phyloP scores from a whole-genome alignment of 2,797 vertebrate species.

The Brotogeris chrysoptera region DNA sequence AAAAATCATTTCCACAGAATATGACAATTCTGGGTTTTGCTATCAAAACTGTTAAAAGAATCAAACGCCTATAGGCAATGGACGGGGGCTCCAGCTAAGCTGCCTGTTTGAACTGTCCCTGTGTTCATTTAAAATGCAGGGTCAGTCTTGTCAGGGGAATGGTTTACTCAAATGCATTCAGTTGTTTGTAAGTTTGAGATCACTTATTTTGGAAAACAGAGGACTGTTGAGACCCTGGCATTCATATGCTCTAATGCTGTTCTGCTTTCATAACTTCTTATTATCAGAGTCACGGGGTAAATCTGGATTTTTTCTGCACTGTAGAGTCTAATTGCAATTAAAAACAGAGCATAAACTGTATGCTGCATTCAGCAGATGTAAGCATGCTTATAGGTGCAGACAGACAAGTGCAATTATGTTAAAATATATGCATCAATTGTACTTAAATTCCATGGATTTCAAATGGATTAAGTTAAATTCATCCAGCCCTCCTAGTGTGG shows the following conservation, averaged over 20 bases:
- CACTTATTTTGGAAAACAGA: background rate
- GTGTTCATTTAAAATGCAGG: background rate
- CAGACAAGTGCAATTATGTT: background rate
- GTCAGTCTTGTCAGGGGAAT: background rate
- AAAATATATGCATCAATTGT: background rate
- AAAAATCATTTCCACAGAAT: background rate
- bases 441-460: background rate
- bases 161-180: background rate
- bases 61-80: background rate
- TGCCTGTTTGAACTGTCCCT: background rate
- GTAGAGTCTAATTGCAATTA: background rate
- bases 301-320: background rate
- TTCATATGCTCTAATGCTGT: background rate
- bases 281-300: background rate
- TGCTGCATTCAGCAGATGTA: background rate
- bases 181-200: background rate
- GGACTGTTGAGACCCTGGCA: background rate
- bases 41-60: background rate
- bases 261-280: background rate
- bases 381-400: background rate
- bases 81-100: background rate
- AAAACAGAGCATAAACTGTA: background rate
- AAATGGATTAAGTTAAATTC: background rate
- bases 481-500: background rate
- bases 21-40: background rate